phyloP scores from a whole-genome alignment of 1,140 invertebrate genomes.

The Myzus persicae region DNA sequence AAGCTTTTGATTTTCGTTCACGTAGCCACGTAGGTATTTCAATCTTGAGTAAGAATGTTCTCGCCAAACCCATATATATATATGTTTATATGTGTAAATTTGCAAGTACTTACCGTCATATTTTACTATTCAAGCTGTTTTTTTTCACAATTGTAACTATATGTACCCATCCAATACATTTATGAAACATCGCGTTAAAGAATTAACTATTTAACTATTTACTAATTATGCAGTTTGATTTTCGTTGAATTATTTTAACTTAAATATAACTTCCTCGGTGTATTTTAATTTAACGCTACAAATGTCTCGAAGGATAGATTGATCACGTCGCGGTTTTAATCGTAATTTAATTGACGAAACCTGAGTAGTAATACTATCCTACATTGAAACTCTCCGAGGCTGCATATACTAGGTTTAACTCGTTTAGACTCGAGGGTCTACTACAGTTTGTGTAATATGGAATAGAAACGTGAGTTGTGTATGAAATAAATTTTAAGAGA shows the following conservation, averaged over 20 bases:
- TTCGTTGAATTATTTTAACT: neutral
- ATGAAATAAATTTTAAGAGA: neutral
- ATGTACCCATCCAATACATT: too few relatives aligned
- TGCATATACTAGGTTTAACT: neutral
- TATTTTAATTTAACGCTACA: neutral
- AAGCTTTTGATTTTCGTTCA: constrained; percentile 35
- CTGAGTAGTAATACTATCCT: neutral
- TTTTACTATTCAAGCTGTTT: neutral
- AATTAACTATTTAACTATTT: neutral
- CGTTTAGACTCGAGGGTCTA: neutral
- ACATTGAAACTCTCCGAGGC: neutral
- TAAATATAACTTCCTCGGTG: neutral
- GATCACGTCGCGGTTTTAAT: neutral
- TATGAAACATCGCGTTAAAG: neutral
- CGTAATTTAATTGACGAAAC: constrained; percentile 35
- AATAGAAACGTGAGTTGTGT: constrained; percentile 25
- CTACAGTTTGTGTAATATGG: neutral
- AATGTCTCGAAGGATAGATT: neutral
- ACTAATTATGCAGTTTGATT: neutral
- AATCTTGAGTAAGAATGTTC: neutral
- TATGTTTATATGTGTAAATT: neutral
- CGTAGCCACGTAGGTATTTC: too few relatives aligned
- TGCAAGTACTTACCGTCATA: neutral
- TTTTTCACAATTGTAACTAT: neutral
- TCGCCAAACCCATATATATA: neutral